phyloP scores from a whole-genome alignment of 1,140 invertebrate genomes.

The Xylocopa sonorina region DNA sequence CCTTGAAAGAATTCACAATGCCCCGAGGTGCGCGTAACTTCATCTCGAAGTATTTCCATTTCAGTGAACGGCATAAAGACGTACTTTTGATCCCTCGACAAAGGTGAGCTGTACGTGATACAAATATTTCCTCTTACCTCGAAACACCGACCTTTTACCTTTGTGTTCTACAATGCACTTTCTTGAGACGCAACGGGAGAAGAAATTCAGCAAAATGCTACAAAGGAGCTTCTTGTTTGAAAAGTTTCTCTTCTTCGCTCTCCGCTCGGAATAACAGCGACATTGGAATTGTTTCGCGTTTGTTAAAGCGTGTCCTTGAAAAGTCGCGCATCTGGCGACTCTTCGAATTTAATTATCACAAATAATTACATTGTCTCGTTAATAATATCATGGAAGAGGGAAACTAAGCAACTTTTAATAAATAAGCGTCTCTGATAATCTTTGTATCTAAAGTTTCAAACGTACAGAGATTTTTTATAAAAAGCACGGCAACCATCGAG shows the following conservation, averaged over 20 bases:
- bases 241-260: not conserved
- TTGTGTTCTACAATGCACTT: not conserved
- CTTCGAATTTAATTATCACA: too few species aligned
- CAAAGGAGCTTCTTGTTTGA: not conserved
- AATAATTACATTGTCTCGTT: too few species aligned
- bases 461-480: not conserved
- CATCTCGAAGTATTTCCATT: constrained; percentile 6
- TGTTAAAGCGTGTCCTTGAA: not conserved
- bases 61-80: constrained; percentile 8
- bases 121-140: constrained; percentile 19
- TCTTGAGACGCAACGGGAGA: not conserved
- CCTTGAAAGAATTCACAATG: not conserved
- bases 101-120: constrained; percentile 11
- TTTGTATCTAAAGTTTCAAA: not conserved
- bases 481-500: too few species aligned
- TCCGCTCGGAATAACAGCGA: not conserved
- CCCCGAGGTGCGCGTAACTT: not conserved
- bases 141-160: not conserved
- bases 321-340: too few species aligned
- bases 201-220: not conserved
- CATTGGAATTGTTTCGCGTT: not conserved
- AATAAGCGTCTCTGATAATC: too few species aligned
- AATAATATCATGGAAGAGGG: too few species aligned
- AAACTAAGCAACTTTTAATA: too few species aligned
- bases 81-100: constrained; percentile 5